Evolutionary conservation across 2,113 vertebrate species (phyloP), one percentile per base, ranked within the genome.

Genomic region (Picathartes gymnocephalus): DNA sequence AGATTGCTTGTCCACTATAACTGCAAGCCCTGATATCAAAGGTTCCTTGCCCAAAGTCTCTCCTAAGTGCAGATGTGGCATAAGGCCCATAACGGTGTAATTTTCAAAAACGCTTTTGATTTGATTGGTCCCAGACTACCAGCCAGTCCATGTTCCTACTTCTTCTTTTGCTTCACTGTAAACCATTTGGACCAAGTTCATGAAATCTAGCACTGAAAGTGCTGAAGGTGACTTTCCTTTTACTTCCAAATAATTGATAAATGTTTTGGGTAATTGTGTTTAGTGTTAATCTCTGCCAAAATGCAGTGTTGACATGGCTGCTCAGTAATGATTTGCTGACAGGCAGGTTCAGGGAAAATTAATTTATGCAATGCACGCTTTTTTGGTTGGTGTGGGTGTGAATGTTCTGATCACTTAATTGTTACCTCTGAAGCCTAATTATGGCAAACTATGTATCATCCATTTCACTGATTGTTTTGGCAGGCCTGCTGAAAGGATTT

Each of bases 361-460:
- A 88, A 57, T 96, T 86, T 66, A 39, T 93, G 61, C 61, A 62
- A 74, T n/a, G 19, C 47, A 24, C 14, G 22, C 39, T 77, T 92
- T 90, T 94, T 90, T 88, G 68, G 58, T 92, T 3, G 23, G 14
- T 9, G 44, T 92, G 94, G 82, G 71, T 92, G 74, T 92, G 86
- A 92, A 78, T 83, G 88, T 96, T 96, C 95, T 93, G 88, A 93
- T 97, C 54, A 78, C 68, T 93, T 95, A 94, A 92, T 95, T 92
- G 79, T 96, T 96, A 94, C 92, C 86, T 93, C 92, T 86, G 72
- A 86, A 94, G 71, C 68, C 71, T 93, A 88, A 90, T 93, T 95
- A 90, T 56, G 82, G 85, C 85, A 93, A 94, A 81, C 83, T 81
- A 19, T 81, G 82, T 70, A 95, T 92, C 68, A 88, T 83, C 42